A percentile compares a stretch with the other conserved stretches of the same genome.
Evolutionary conservation across 2,113 vertebrate species (phyloP).

Genomic region (Ictalurus punctatus): DNA sequence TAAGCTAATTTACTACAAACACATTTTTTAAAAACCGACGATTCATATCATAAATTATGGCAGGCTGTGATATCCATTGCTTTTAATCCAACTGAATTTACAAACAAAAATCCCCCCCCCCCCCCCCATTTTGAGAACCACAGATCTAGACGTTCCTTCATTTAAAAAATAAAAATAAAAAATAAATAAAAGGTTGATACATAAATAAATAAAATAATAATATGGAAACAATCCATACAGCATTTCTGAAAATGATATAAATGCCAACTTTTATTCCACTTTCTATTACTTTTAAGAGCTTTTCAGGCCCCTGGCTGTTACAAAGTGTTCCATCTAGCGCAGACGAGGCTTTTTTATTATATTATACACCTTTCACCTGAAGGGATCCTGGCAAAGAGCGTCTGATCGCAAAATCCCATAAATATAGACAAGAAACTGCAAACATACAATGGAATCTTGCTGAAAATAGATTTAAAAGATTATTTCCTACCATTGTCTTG

Average conservation of each 20-base stretch:
- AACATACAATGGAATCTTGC: not conserved
- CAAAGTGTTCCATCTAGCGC: too few species aligned
- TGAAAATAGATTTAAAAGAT: not conserved
- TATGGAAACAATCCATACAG: not conserved
- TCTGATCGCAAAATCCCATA: not conserved
- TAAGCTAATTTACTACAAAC: too few species aligned
- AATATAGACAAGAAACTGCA: not conserved
- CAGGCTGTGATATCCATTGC: not conserved
- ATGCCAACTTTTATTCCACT: not conserved
- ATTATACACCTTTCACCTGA: not conserved
- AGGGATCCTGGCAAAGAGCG: not conserved
- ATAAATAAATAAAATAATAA: too few species aligned
- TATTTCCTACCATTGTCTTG: not conserved
- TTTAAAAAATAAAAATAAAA: not conserved
- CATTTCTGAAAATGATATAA: not conserved
- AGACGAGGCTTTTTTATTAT: not conserved
- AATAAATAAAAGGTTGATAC: too few species aligned
- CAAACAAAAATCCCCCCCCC: not conserved
- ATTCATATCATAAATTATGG: not conserved
- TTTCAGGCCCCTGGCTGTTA: not conserved
- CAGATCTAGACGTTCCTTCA: not conserved
- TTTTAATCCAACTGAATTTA: not conserved
- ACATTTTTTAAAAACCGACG: fast-evolving
- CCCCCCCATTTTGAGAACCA: not conserved
- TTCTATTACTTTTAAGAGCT: not conserved